Evolutionary conservation across 2,113 vertebrate genomes (phyloP).

Genomic region (Mandrillus leucophaeus): DNA sequence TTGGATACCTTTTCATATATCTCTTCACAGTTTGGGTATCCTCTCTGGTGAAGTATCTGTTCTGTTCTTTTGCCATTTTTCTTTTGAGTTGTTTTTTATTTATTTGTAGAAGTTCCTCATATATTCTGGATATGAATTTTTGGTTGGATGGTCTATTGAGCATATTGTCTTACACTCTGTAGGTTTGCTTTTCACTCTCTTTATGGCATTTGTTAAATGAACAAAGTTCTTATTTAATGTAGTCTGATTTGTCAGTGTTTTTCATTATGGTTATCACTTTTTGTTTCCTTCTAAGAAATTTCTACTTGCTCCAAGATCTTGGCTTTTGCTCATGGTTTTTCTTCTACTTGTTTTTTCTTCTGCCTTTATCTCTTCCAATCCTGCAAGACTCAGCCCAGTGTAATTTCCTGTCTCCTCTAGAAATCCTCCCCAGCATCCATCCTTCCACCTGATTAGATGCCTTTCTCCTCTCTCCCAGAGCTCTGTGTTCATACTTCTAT

Average conservation of each 20-base stretch:
- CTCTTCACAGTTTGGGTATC: neutral
- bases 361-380: neutral
- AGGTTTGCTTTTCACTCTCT: constrained; percentile 1
- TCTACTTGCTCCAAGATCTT: neutral
- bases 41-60: neutral
- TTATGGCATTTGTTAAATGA: neutral
- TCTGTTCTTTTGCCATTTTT: neutral
- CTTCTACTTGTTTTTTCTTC: neutral
- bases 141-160: neutral
- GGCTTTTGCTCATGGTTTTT: neutral
- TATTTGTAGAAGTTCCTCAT: neutral
- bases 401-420: neutral
- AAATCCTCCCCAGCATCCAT: neutral
- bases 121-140: neutral
- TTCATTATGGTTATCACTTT: neutral
- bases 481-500: neutral
- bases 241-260: constrained; percentile 2
- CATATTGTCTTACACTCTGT: neutral
- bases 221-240: constrained; percentile 28
- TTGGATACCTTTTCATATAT: neutral
- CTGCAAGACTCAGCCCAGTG: neutral
- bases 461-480: constrained; percentile 29
- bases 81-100: neutral
- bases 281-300: neutral
- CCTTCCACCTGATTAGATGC: neutral